Evolutionary conservation across 1,140 invertebrate genomes (phyloP).

Genomic region (Neodiprion virginianus): DNA sequence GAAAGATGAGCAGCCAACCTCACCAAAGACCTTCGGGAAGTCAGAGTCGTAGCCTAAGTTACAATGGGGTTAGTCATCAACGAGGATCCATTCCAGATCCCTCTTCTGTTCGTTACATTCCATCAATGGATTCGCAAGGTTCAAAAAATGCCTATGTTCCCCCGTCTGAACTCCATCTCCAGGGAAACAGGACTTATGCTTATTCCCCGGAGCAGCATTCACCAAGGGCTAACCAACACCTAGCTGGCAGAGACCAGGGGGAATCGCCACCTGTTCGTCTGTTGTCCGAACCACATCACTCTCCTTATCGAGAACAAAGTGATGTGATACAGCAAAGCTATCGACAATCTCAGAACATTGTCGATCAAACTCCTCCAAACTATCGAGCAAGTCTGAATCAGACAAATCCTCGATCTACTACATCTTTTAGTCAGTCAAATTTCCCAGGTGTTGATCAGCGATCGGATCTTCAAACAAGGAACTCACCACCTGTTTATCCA

Average conservation of each 20-base stretch:
- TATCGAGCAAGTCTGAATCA: constrained; percentile 48
- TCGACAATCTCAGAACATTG: constrained; percentile 52
- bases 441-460: neutral
- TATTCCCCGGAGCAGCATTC: constrained; percentile 46
- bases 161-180: constrained; percentile 54
- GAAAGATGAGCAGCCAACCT: constrained; percentile 40
- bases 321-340: constrained; percentile 33
- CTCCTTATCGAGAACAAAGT: constrained; percentile 34
- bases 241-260: constrained; percentile 33
- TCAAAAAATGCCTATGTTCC: constrained; percentile 55
- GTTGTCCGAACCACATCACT: constrained; percentile 40
- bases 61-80: constrained; percentile 39
- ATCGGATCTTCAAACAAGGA: constrained; percentile 41
- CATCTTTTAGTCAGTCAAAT: neutral
- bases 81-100: constrained; percentile 27
- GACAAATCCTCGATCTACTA: constrained; percentile 44
- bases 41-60: constrained; percentile 35
- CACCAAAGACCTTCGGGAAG: neutral
- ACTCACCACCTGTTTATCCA: constrained; percentile 46
- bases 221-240: constrained; percentile 40
- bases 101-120: constrained; percentile 25
- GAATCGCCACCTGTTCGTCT: constrained; percentile 47
- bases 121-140: constrained; percentile 42
- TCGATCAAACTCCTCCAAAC: constrained; percentile 3
- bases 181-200: constrained; percentile 37